Evolutionary conservation across 2,797 vertebrate species (phyloP).

Genomic region (Molossus molossus): DNA sequence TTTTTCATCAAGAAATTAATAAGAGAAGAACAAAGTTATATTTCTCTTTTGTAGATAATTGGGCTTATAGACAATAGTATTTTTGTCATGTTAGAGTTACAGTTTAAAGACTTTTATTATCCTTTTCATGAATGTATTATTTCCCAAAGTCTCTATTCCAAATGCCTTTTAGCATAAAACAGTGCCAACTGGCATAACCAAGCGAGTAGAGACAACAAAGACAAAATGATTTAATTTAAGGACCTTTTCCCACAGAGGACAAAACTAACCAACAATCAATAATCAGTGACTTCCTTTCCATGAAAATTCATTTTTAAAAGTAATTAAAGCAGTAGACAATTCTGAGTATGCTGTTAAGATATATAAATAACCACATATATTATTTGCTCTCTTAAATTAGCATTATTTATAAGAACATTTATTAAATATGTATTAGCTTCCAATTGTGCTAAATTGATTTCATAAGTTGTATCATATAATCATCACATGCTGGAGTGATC

Average conservation of each 20-base stretch:
- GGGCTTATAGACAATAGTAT: slow-evolving; percentile 25
- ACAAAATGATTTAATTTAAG: slow-evolving; percentile 68
- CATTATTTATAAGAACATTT: slow-evolving; percentile 43
- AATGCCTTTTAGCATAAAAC: slow-evolving; percentile 57
- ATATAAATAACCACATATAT: neutral
- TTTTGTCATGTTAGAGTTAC: slow-evolving; percentile 20
- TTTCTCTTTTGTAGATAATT: slow-evolving; percentile 57
- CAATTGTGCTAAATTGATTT: neutral
- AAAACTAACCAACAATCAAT: slow-evolving; percentile 64
- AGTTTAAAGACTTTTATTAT: slow-evolving; percentile 43
- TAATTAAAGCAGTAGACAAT: slow-evolving; percentile 71
- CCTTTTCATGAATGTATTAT: neutral
- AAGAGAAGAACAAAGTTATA: slow-evolving; percentile 62
- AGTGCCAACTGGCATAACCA: slow-evolving; percentile 72
- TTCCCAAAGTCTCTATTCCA: slow-evolving; percentile 16
- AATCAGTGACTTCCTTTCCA: slow-evolving; percentile 20
- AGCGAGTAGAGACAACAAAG: slow-evolving; percentile 68
- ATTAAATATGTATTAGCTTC: neutral
- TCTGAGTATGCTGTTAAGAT: neutral
- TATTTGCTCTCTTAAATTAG: slow-evolving; percentile 1
- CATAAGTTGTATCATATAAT: neutral
- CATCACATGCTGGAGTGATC: neutral
- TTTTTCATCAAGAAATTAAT: slow-evolving; percentile 59
- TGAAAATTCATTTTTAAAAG: slow-evolving; percentile 64
- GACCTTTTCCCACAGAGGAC: neutral